These are phyloP conservation scores for Achlya flavicornis DNA, from an alignment of 2,888 invertebrate species.

Conservation along the genomic window DNA sequence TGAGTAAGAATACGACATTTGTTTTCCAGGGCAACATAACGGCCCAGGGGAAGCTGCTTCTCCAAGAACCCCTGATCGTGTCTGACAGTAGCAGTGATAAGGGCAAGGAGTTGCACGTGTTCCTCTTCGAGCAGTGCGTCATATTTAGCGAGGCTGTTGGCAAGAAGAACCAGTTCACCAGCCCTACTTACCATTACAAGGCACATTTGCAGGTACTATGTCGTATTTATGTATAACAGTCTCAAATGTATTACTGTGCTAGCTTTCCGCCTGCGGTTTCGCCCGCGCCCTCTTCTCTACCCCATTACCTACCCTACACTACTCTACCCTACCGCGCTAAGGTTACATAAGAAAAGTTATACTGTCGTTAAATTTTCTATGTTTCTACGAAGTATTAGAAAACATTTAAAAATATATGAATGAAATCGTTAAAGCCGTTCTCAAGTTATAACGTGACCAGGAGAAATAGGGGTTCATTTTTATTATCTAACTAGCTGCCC, in stretches of 20 bases:
- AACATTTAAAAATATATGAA: no score
- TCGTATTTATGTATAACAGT: conserved; percentile 9
- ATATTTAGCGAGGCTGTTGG: conserved; percentile 98
- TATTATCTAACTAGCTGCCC: no score
- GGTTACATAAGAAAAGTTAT: no score
- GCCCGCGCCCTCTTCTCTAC: no score
- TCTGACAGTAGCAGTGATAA: conserved; percentile 71
- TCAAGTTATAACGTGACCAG: no score
- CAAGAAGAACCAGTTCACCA: conserved; percentile 95
- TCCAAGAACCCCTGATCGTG: conserved; percentile 91
- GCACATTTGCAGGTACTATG: conserved; percentile 94
- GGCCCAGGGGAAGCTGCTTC: conserved; percentile 96
- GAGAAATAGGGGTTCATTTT: no score
- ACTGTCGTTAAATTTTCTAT: no score
- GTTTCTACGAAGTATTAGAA: no score
- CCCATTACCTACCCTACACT: no score
- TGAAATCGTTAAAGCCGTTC: no score
- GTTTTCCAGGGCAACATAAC: conserved; percentile 95
- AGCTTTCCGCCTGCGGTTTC: no score
- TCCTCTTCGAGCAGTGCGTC: conserved; percentile 98
- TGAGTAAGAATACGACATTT: neutral
- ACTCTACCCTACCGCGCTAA: no score
- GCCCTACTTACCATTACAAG: conserved; percentile 97
- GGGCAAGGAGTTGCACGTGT: conserved; percentile 94
- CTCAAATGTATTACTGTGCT: neutral